A percentile compares a stretch with the other conserved stretches of the same genome.
These are phyloP conservation scores for Philereme vetulata DNA, from an alignment of 2,888 invertebrate species.

Conservation along the genomic window DNA sequence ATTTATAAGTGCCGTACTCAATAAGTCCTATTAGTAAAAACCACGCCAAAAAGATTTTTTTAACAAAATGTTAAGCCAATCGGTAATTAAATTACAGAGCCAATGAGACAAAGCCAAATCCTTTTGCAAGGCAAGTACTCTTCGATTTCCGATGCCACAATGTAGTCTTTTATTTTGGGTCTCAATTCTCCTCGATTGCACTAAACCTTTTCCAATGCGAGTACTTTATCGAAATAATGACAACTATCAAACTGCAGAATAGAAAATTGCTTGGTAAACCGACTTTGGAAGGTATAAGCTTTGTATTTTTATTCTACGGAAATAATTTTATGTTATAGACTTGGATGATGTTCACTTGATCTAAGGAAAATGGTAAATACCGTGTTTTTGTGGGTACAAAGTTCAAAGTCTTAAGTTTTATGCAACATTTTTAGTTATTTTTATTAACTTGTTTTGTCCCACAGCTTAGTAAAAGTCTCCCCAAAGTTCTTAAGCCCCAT, in stretches of 20 bases:
- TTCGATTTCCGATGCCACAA: constrained; percentile 35
- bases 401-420: too few species aligned
- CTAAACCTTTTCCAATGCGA: constrained; percentile 20
- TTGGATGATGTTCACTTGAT: too few species aligned
- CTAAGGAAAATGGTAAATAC: too few species aligned
- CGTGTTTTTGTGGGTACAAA: too few species aligned
- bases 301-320: too few species aligned
- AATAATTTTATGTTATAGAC: not conserved
- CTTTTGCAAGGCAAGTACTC: constrained; percentile 30
- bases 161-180: constrained; percentile 31
- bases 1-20: too few species aligned
- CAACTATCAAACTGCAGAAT: constrained; percentile 26
- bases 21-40: not conserved
- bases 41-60: constrained; percentile 2
- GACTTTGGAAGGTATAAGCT: not conserved
- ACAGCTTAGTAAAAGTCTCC: too few species aligned
- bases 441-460: too few species aligned
- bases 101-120: constrained; percentile 30
- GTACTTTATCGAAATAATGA: constrained; percentile 34
- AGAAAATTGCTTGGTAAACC: constrained; percentile 17
- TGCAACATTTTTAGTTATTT: too few species aligned
- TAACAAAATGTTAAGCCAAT: constrained; percentile 13
- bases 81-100: constrained; percentile 29
- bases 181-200: constrained; percentile 20
- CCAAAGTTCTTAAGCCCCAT: too few species aligned